phyloP scores from a whole-genome alignment of 2,113 vertebrate species.

The Rostratula benghalensis region DNA sequence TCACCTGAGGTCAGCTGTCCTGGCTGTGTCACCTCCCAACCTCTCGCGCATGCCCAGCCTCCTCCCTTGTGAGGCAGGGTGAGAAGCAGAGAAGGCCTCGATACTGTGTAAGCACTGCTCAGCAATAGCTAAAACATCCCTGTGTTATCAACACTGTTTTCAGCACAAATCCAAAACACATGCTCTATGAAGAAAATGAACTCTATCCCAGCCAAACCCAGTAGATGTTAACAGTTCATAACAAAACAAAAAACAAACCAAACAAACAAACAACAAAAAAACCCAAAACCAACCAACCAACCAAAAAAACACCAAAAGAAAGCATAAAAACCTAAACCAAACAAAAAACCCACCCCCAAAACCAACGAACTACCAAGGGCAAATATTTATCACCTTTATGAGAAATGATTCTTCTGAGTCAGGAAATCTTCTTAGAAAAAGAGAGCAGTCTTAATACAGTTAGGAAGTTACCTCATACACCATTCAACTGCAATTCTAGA shows the following conservation, averaged over 20 bases:
- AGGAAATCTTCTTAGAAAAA: neutral
- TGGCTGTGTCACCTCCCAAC: neutral
- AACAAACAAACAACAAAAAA: neutral
- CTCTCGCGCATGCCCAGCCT: neutral
- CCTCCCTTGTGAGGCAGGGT: neutral
- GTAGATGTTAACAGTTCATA: neutral
- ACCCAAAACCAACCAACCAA: neutral
- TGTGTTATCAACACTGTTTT: neutral
- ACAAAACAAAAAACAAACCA: neutral
- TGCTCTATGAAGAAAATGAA: neutral
- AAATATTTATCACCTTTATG: neutral
- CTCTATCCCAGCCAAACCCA: no score
- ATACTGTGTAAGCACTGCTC: neutral
- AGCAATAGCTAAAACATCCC: neutral
- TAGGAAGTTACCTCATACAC: neutral
- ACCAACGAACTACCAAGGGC: neutral
- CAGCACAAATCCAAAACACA: neutral
- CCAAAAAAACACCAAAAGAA: no score
- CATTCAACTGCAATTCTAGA: neutral
- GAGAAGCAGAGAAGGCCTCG: neutral
- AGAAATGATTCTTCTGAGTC: neutral
- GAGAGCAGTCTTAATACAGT: neutral
- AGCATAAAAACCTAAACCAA: neutral
- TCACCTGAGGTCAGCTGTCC: neutral
- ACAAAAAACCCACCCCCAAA: neutral